These are phyloP conservation scores for Lophura nycthemera DNA, from an alignment of 2,113 vertebrate species.

Conservation along the genomic window DNA sequence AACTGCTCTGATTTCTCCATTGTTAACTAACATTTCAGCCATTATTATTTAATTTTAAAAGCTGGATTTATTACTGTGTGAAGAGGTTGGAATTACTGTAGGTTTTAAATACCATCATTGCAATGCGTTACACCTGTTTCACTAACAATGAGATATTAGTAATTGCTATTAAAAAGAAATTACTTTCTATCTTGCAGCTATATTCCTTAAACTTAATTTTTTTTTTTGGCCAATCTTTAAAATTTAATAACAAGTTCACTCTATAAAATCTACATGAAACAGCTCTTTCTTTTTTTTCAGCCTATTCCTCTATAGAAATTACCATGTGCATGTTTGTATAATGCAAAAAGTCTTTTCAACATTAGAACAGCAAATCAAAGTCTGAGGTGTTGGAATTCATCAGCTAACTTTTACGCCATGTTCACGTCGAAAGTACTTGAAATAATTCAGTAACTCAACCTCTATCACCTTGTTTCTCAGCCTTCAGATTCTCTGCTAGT, in stretches of 20 bases:
- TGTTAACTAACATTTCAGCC: background rate
- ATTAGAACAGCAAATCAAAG: background rate
- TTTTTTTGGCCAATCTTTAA: no score
- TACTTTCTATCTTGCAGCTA: background rate
- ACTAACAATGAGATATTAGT: background rate
- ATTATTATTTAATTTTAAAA: background rate
- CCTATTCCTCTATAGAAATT: no score
- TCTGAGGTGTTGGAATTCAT: no score
- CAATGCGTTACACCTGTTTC: background rate
- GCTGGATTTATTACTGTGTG: background rate
- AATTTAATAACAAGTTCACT: no score
- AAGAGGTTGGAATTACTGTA: background rate
- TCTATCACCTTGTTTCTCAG: background rate
- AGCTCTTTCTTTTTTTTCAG: background rate
- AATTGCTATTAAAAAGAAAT: background rate
- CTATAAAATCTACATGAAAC: no score
- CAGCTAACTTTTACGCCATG: background rate
- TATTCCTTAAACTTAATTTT: background rate
- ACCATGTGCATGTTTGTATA: fast-evolving
- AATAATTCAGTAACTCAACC: background rate
- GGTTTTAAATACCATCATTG: background rate
- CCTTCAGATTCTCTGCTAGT: background rate
- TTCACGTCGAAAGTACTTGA: no score
- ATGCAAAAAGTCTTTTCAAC: background rate
- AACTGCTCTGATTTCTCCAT: background rate